These are phyloP conservation scores for Listronotus oregonensis DNA, from an alignment of 1,140 invertebrate species.

Conservation along the genomic window DNA sequence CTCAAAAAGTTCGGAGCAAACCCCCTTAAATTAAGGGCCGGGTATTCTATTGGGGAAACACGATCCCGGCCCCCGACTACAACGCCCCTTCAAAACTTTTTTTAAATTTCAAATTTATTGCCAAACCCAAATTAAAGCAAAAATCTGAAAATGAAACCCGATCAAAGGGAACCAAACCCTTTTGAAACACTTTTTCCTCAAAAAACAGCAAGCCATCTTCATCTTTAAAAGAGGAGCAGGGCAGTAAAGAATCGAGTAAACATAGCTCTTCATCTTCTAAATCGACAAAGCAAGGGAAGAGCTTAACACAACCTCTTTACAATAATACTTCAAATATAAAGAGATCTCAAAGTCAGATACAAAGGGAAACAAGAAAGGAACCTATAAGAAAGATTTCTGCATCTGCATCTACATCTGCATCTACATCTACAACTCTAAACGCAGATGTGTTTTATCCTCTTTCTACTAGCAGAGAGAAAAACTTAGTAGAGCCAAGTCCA, in stretches of 20 bases:
- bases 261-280: constrained; percentile 35
- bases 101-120: constrained; percentile 8
- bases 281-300: constrained; percentile 19
- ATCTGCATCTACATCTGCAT: neutral
- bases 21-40: constrained; percentile 6
- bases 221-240: constrained; percentile 22
- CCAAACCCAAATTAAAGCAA: neutral
- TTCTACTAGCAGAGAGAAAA: constrained; percentile 34
- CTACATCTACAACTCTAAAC: constrained; percentile 3
- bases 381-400: constrained; percentile 17
- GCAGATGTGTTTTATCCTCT: constrained; percentile 25
- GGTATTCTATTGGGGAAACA: constrained; percentile 20
- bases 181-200: constrained; percentile 27
- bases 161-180: neutral
- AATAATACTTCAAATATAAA: constrained; percentile 10
- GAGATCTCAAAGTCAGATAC: constrained; percentile 28
- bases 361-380: constrained; percentile 17
- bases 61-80: constrained; percentile 4
- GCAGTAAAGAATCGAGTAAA: constrained; percentile 36
- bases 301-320: neutral
- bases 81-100: constrained; percentile 32
- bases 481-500: constrained; percentile 30
- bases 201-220: constrained; percentile 20
- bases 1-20: constrained; percentile 12
- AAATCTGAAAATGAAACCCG: neutral